These are phyloP conservation scores for Ectropis crepuscularia DNA, from an alignment of 2,888 invertebrate species.

Conservation along the genomic window DNA sequence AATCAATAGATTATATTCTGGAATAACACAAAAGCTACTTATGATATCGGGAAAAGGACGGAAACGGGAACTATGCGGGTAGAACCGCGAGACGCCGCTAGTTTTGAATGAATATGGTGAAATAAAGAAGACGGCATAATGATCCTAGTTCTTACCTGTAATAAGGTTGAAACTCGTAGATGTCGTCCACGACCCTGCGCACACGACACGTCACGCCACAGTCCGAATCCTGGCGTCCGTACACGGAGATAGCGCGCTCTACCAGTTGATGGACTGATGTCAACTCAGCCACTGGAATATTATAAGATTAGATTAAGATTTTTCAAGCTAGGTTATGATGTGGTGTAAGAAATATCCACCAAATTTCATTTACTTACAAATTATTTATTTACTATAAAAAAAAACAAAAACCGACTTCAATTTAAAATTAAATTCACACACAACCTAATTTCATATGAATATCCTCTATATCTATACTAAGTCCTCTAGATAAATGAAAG, in stretches of 20 bases:
- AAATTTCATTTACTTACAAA: no score
- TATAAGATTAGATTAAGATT: background rate
- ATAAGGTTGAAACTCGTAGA: slow-evolving; percentile 81
- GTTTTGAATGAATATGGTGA: background rate
- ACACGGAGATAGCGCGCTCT: slow-evolving; percentile 75
- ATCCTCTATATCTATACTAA: no score
- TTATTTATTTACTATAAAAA: no score
- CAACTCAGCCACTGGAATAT: slow-evolving; percentile 66
- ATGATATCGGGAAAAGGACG: no score
- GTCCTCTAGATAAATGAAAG: no score
- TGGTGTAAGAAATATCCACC: no score
- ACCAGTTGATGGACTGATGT: slow-evolving; percentile 77
- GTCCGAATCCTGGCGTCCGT: slow-evolving; percentile 64
- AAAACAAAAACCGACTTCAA: no score
- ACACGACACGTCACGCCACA: slow-evolving; percentile 80
- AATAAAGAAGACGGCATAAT: background rate
- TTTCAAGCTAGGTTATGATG: no score
- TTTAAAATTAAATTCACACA: no score
- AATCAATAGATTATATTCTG: no score
- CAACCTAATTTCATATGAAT: no score
- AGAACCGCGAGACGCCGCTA: background rate
- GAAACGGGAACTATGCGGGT: background rate
- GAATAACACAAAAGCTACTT: no score
- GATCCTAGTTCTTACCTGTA: slow-evolving; percentile 60
- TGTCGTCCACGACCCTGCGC: slow-evolving; percentile 74